Conservation (phyloP, 1,140 invertebrate genomes). For the Micrasema minimum region DNA sequence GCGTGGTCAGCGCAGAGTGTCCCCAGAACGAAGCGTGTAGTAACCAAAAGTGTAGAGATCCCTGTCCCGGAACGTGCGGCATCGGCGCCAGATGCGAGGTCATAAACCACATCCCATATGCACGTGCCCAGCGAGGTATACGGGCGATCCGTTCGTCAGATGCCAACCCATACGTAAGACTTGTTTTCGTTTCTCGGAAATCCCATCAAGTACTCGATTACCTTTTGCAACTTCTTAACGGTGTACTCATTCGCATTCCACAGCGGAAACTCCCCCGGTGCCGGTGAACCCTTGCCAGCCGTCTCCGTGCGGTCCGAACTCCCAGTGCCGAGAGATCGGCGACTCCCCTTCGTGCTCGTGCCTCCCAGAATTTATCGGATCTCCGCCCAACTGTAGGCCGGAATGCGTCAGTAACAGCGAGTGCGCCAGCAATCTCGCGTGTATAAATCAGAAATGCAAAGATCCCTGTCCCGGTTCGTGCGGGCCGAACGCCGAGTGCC, state of each 20-base stretch:
- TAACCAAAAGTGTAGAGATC: conserved; percentile 72
- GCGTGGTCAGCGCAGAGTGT: conserved; percentile 73
- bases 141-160: conserved; percentile 72
- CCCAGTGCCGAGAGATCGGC: conserved; percentile 73
- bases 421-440: conserved; percentile 71
- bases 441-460: conserved; percentile 75
- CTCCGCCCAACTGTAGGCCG: conserved; percentile 73
- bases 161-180: conserved; percentile 65
- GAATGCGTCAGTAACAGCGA: conserved; percentile 75
- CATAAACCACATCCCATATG: conserved; percentile 73
- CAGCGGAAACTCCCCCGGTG: conserved; percentile 66
- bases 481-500: conserved; percentile 73
- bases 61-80: conserved; percentile 73
- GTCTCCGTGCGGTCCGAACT: conserved; percentile 78
- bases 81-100: conserved; percentile 71
- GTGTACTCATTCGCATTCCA: conserved; percentile 59
- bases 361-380: conserved; percentile 70
- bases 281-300: conserved; percentile 73
- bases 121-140: conserved; percentile 68
- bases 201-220: conserved; percentile 67
- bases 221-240: conserved; percentile 62
- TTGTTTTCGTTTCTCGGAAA: conserved; percentile 69
- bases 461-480: conserved; percentile 76
- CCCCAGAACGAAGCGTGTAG: conserved; percentile 70
- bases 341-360: conserved; percentile 78